These are phyloP conservation scores for Spinibarbus caldwelli DNA, from an alignment of 2,797 vertebrate species.

Conservation along the genomic window DNA sequence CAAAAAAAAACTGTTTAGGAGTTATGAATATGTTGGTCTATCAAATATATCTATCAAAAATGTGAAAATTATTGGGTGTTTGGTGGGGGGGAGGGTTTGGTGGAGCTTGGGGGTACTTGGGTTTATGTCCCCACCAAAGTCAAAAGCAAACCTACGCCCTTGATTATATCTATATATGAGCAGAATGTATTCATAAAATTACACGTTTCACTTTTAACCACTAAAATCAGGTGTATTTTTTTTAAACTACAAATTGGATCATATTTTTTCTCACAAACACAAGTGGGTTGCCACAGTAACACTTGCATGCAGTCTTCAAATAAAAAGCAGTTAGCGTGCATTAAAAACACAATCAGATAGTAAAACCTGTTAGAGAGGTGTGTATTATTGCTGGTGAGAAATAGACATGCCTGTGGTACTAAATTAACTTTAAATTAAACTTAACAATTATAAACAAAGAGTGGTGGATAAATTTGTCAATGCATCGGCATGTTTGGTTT, in stretches of 20 bases:
- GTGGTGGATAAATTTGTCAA: not conserved
- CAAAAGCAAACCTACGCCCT: too few species aligned
- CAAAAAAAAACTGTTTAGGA: too few species aligned
- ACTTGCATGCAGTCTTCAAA: not conserved
- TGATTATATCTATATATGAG: not conserved
- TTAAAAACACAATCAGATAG: not conserved
- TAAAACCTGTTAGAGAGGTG: not conserved
- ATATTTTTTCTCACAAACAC: not conserved
- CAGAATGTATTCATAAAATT: not conserved
- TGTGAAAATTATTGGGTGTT: too few species aligned
- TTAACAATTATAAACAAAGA: not conserved
- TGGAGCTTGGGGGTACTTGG: too few species aligned
- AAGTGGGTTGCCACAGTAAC: constrained; percentile 5
- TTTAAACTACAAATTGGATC: too few species aligned
- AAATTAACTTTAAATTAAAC: too few species aligned
- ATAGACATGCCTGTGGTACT: not conserved
- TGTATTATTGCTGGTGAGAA: not conserved
- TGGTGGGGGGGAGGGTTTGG: too few species aligned
- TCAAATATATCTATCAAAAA: too few species aligned
- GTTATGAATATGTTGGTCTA: too few species aligned
- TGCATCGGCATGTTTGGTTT: not conserved
- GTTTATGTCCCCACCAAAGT: too few species aligned
- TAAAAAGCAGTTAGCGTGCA: not conserved
- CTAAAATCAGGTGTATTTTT: not conserved
- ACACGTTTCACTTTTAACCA: not conserved